Evolutionary conservation across 2,888 invertebrate species (phyloP), one percentile per base, ranked within the genome.

Genomic region (Globia sparganii): DNA sequence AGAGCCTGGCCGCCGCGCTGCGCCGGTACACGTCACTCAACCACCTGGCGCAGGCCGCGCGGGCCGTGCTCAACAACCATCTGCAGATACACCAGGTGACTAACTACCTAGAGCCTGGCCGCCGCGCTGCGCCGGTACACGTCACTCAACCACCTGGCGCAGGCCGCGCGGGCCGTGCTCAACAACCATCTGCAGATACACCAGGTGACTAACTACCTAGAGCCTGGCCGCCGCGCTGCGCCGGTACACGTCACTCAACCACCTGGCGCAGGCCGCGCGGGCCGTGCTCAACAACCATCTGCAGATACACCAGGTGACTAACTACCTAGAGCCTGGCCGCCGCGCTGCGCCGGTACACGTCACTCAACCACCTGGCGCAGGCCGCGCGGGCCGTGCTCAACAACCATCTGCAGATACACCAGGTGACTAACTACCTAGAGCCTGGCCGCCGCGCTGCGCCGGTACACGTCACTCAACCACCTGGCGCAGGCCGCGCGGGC

Each of bases 21-120:
- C 97, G 99, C 61, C 98, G 99, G 58, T 99, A 99, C 97, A 99
- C 99, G 15, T 99, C 99, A 46, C 97, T 99, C 81, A 99, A 99
- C 97, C 99, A 99, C 95, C 97, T 99, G 91, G 99, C 99, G 82
- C 98, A 98, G 95, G 99, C 99, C 71, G 99, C 99, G 11, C 97
- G 99, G 73, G 99, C 99, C 72, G 99, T 99, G 76, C 97, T 99
- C 86, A 99, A 99, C 95, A 99, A 99, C 96, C 98, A 98, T 87
- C 98, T 98, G 87, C 99, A 99, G 97, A 99, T 99, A 91, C 98
- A 98, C 88, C 99, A 99, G 95, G 99, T 99, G 9, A 40, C 34
- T 34, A 34, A 34, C 34, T 34, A 34, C 34, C 34, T 34, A 34
- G 34, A 34, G 34, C 34, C 98, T 99, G 90, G 99, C 99, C 94